Evolutionary conservation across 2,113 vertebrate genomes (phyloP), one percentile per base, ranked within the genome.

Genomic region (Sinocyclocheilus grahami): DNA sequence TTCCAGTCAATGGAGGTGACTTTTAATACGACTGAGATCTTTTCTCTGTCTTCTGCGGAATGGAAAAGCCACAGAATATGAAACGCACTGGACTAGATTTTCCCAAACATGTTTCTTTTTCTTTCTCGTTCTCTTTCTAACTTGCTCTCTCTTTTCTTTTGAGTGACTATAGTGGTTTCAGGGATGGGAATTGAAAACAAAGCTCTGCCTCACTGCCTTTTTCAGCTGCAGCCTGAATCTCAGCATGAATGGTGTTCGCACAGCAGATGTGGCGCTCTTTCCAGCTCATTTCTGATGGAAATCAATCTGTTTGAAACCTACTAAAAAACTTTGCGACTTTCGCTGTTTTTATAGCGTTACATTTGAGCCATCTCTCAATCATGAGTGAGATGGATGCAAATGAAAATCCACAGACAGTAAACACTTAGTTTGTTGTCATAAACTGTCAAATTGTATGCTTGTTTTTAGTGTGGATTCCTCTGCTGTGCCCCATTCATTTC

Each of bases 11-110:
- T 84, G 20, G 24, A 33, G 53, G 46, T 37, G 65, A 58, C 46
- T 79, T 87, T 78, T 84, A 30, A 84, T 27, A 67, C 14, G 78
- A 53, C 60, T 78, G 53, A 53, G 80, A 86, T 76, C 63, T 48
- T 78, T 60, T 72, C 46, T 86, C 71, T 65, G 75, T 37, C n/a
- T 86, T 82, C 20, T 48, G 39, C 55, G 11, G 46, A 77, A 81
- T 33, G 13, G 46, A 46, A 83, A 55, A 55, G 48, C 42, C 62
- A 71, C 42, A 87, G 42, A 75, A 69, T 71, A 82, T 82, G 24
- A 86, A 63, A 33, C 18, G 9, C 30, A 8, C 30, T 24, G 22
- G 42, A 69, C 46, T 53, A 58, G 27, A 72, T 71, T 33, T 69
- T 79, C 8, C 16, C 42, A 53, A 30, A 27, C 22, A 11, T 78